These are phyloP conservation scores for Sigmodon hispidus DNA, from an alignment of 2,113 vertebrate species.

Conservation along the genomic window DNA sequence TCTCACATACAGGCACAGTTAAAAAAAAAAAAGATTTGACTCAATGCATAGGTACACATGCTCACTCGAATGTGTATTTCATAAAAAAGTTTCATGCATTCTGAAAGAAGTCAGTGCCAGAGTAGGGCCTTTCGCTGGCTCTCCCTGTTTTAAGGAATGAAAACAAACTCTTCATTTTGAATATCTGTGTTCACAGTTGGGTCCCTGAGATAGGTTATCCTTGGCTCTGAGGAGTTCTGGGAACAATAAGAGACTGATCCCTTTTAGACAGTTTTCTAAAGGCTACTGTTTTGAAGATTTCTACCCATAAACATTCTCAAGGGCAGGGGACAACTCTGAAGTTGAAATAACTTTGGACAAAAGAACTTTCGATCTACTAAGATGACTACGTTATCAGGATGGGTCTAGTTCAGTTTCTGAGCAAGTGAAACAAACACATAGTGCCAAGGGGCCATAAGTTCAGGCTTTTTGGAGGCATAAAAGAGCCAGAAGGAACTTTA, in stretches of 20 bases:
- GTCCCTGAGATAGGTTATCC: not conserved
- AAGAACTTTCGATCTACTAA: not conserved
- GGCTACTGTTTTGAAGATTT: conserved; percentile 13
- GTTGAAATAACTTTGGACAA: not conserved
- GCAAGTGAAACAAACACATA: not conserved
- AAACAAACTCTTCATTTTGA: not conserved
- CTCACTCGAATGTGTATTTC: not conserved
- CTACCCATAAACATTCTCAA: not conserved
- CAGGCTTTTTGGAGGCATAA: not conserved
- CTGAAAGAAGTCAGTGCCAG: not conserved
- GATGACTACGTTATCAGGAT: not conserved
- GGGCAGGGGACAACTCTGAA: not conserved
- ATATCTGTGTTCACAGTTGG: not conserved
- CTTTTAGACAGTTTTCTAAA: conserved; percentile 33
- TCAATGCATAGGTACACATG: not conserved
- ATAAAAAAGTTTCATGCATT: not conserved
- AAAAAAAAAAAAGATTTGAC: not conserved
- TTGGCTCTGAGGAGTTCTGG: not conserved
- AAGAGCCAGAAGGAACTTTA: not conserved
- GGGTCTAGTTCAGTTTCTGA: not conserved
- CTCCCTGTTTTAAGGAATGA: not conserved
- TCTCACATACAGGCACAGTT: not conserved
- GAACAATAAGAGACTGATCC: not conserved
- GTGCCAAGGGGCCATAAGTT: not conserved
- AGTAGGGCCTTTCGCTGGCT: not conserved